Conservation (phyloP, 2,113 vertebrate species). For the Pan troglodytes region NHGRI_mPanTro3-v2.1_pri NC_072409.2:66035501-66036000, state of each 20-base stretch:
- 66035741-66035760: background rate
- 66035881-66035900: background rate
- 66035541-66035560: background rate
- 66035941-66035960: background rate
- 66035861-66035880: background rate
- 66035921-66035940: background rate
- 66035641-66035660: background rate
- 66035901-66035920: background rate
- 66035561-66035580: background rate
- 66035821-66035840: background rate
- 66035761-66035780: background rate
- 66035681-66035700: background rate
- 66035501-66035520: background rate
- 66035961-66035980: background rate
- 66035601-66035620: conserved; percentile 7
- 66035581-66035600: background rate
- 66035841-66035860: background rate
- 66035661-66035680: background rate
- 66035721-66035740: background rate
- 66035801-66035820: background rate
- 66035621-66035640: conserved; percentile 29
- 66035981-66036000: background rate
- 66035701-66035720: background rate
- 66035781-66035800: background rate
- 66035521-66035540: background rate